Base-by-base conservation (phyloP, 2,888 invertebrate species). In the Chromoteleia sp. region DNA sequence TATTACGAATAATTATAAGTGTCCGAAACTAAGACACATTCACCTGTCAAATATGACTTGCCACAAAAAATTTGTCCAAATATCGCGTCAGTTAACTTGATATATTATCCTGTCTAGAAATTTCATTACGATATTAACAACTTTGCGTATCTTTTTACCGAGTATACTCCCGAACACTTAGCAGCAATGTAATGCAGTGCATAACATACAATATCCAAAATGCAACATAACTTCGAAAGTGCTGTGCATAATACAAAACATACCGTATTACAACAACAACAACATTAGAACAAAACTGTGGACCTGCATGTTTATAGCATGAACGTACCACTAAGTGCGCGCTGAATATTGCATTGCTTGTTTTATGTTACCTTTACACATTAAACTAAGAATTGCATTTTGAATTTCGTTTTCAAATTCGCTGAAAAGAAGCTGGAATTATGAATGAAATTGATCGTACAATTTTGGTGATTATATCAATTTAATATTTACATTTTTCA, bases 171-270 rank as follows among this genome's bases (percentile, higher is more conserved):
- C 48, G n/a, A 21, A 50, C 48, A 50, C 48, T 50, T 50, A 50
- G 12, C 21, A 10, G 12, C 21, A 25, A 12, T 50, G 48, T 25
- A 21, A 25, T 50, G 48, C 6, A 12, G 25, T 12, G 12, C n/a
- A 21, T 25, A 19, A 25, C 48, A 25, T 50, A 50, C 25, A 50
- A 50, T 50, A 25, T 25, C 25, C 48, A 10, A 50, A 21, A 50
- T 50, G 25, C 48, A 25, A 25, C 48, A 50, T 50, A 50, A 50
- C 48, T 50, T 25, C 1, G 12, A 50, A 12, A 50, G 48, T 25
- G 25, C 12, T 50, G 25, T 25, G 25, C 48, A 50, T 50, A 50
- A 50, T 50, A 25, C 48, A 50, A 50, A 50, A 50, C 25, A 50
- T 12, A n/a, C 25, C 48, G 12, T 25, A 50, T 50, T 12, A 12